phyloP scores from a whole-genome alignment of 2,888 invertebrate genomes.

The Cephus pulcher region DNA sequence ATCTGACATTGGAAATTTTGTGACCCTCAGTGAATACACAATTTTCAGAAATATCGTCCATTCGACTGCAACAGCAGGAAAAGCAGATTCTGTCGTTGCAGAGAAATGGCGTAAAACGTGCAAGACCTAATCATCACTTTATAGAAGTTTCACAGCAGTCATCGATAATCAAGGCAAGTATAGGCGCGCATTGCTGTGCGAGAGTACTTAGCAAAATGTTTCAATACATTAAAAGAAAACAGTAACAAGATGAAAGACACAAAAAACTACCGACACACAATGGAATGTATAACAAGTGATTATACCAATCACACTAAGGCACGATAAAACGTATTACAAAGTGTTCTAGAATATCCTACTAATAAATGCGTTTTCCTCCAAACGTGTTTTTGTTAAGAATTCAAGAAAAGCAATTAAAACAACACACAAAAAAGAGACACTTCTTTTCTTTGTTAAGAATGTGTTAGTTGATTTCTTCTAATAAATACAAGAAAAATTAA shows the following conservation, averaged over 20 bases:
- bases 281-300: slow-evolving; percentile 6
- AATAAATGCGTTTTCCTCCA: neutral
- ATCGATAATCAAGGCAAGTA: neutral
- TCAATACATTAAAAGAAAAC: neutral
- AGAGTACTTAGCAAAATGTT: neutral
- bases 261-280: neutral
- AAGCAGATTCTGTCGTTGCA: neutral
- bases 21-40: neutral
- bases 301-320: neutral
- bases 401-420: neutral
- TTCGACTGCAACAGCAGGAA: neutral
- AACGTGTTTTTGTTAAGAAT: neutral
- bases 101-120: neutral
- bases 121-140: neutral
- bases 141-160: neutral
- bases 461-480: neutral
- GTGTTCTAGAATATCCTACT: neutral
- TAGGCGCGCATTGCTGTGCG: neutral
- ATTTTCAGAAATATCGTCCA: neutral
- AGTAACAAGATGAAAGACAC: neutral
- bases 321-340: slow-evolving; percentile 4
- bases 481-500: too few species aligned
- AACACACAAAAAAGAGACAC: neutral
- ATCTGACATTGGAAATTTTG: neutral
- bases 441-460: neutral